Percentiles rank a stretch among this genome's conserved stretches.
phyloP scores from a whole-genome alignment of 2,797 vertebrate genomes.

The Dromococcyx pavoninus region DNA sequence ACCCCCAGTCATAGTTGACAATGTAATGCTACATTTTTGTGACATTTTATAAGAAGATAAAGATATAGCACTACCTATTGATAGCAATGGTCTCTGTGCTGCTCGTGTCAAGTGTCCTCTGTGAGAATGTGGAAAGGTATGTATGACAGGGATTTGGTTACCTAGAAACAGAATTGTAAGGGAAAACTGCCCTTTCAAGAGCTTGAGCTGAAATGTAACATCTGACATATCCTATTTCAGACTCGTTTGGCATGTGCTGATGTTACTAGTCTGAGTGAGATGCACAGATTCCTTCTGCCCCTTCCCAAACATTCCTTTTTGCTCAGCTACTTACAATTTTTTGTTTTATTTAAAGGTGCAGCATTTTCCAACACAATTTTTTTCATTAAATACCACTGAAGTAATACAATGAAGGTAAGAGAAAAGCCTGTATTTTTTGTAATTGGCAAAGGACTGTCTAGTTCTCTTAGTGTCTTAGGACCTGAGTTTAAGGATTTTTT shows the following conservation, averaged over 20 bases:
- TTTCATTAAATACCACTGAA: neutral
- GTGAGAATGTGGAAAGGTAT: neutral
- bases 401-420: neutral
- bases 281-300: neutral
- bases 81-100: neutral
- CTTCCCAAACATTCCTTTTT: neutral
- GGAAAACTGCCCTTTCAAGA: neutral
- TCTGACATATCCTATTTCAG: neutral
- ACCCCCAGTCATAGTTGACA: neutral
- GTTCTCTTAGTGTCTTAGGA: neutral
- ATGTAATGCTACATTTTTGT: neutral
- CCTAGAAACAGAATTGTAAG: neutral
- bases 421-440: neutral
- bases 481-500: neutral
- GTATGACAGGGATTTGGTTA: neutral
- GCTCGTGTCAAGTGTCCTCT: neutral
- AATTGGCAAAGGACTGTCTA: neutral
- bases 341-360: neutral
- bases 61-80: neutral
- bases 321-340: neutral
- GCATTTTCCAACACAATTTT: neutral
- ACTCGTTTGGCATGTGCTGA: neutral
- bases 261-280: neutral
- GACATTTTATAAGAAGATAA: neutral
- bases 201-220: neutral